A percentile compares a stretch with the other conserved stretches of the same genome.
These are phyloP conservation scores for Brenthis hecate DNA, from an alignment of 2,888 invertebrate genomes.

Conservation along the genomic window DNA sequence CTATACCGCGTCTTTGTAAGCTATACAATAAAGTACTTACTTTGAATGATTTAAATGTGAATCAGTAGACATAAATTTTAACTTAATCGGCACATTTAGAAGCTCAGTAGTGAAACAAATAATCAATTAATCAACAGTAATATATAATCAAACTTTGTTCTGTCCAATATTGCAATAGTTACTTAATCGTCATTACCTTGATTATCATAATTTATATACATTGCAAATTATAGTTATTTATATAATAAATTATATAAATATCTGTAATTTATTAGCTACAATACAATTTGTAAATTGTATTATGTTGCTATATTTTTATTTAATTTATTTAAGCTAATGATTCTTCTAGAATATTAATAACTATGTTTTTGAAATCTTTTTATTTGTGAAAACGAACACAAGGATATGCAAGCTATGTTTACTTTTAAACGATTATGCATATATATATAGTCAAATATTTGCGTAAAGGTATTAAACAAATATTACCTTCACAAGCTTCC, in stretches of 20 bases:
- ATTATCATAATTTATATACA: neutral
- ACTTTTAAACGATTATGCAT: neutral
- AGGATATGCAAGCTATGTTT: neutral
- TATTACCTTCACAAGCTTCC: slow-evolving; percentile 87
- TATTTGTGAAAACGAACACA: neutral
- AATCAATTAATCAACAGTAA: neutral
- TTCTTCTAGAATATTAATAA: neutral
- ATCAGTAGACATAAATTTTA: neutral
- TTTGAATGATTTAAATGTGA: no score
- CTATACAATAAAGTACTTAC: neutral
- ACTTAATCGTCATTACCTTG: no score
- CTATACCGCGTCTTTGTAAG: neutral
- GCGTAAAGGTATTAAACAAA: neutral
- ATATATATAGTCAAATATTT: no score
- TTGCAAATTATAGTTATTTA: neutral
- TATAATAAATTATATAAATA: neutral
- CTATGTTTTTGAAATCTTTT: neutral
- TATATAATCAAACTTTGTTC: no score
- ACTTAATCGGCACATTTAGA: neutral
- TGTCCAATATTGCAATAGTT: no score
- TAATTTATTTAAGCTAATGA: neutral
- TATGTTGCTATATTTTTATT: neutral
- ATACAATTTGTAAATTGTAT: neutral
- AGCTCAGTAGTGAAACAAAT: neutral
- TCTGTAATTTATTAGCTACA: no score